phyloP scores from a whole-genome alignment of 2,113 vertebrate genomes.

The Heterotis niloticus region DNA sequence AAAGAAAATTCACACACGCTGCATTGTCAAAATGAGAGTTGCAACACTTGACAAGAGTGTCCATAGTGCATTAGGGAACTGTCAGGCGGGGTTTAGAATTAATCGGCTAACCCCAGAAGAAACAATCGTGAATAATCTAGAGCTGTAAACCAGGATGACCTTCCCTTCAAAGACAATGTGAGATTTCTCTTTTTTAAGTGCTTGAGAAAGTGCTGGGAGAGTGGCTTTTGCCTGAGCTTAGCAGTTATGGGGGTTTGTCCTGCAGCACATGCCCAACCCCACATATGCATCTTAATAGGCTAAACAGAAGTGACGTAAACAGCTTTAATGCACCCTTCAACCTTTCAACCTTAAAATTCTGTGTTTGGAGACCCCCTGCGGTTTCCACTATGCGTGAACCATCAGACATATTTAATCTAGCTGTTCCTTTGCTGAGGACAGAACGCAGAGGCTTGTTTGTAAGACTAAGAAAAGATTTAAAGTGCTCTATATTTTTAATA shows the following conservation, averaged over 20 bases:
- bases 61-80: slow-evolving; percentile 52
- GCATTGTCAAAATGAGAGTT: slow-evolving; percentile 46
- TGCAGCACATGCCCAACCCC: neutral
- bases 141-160: slow-evolving; percentile 55
- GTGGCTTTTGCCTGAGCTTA: neutral
- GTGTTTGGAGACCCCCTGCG: neutral
- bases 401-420: slow-evolving; percentile 24
- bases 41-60: slow-evolving; percentile 31
- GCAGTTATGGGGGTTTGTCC: slow-evolving; percentile 14
- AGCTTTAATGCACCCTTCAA: slow-evolving; percentile 28
- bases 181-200: slow-evolving; percentile 45
- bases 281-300: neutral
- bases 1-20: slow-evolving; percentile 50
- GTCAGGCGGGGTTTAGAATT: slow-evolving; percentile 57
- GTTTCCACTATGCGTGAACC: too few species aligned
- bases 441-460: neutral
- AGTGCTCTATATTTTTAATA: slow-evolving; percentile 29
- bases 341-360: neutral
- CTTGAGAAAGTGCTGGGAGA: slow-evolving; percentile 34
- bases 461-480: slow-evolving; percentile 18
- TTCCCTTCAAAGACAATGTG: slow-evolving; percentile 56
- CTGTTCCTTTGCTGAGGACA: neutral
- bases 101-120: slow-evolving; percentile 56
- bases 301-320: slow-evolving; percentile 2
- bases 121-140: slow-evolving; percentile 60